Evolutionary conservation across 1,140 invertebrate species (phyloP).

Genomic region (Drosophila ironensis): DNA sequence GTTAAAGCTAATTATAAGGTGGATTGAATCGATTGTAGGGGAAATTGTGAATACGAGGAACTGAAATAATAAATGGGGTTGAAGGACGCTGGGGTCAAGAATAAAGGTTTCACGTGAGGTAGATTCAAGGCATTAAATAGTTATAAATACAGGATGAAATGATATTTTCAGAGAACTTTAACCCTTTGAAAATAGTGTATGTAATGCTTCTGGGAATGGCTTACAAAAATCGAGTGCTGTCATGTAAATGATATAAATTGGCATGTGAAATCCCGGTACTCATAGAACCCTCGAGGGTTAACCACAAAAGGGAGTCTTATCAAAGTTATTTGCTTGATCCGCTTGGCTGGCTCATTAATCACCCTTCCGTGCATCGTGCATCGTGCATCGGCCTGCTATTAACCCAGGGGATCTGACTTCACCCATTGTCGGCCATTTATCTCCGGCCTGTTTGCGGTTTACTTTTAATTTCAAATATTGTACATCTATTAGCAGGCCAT

Average conservation of each 20-base stretch:
- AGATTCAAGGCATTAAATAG: neutral
- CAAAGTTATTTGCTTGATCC: conserved; percentile 23
- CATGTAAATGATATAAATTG: neutral
- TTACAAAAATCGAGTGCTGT: neutral
- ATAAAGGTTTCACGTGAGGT: neutral
- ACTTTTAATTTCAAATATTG: conserved; percentile 61
- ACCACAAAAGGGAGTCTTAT: neutral
- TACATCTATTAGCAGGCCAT: conserved; percentile 64
- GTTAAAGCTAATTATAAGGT: conserved; percentile 42
- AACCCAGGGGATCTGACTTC: conserved; percentile 15
- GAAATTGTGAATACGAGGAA: neutral
- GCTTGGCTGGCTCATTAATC: conserved; percentile 42
- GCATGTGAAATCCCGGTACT: neutral
- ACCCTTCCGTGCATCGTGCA: too few species aligned
- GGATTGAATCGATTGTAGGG: neutral
- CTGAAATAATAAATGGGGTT: conserved; percentile 10
- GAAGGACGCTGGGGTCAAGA: conserved; percentile 10
- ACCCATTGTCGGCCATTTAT: conserved; percentile 55
- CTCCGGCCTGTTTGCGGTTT: conserved; percentile 62
- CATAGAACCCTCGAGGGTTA: conserved; percentile 2
- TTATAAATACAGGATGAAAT: too few species aligned
- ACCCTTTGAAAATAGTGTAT: too few species aligned
- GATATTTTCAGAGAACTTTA: too few species aligned
- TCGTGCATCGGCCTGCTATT: too few species aligned
- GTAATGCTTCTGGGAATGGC: neutral